These are phyloP conservation scores for Dreissena rostriformis DNA, from an alignment of 1,140 invertebrate genomes.

Conservation along the genomic window DNA sequence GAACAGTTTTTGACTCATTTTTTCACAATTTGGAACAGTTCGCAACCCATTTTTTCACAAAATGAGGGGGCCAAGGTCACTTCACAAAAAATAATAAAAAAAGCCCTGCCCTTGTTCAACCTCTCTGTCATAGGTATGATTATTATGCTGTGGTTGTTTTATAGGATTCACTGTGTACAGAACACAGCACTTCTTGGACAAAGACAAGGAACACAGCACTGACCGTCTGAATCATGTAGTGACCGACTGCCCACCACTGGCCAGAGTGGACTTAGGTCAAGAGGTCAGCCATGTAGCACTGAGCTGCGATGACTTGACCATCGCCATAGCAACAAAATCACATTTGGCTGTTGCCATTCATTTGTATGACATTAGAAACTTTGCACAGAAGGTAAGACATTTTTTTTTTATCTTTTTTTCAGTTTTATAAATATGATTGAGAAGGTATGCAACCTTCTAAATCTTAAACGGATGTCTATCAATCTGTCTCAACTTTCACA, in stretches of 20 bases:
- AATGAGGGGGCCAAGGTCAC: too few relatives aligned
- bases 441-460: not conserved
- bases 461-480: not conserved
- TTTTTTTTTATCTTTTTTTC: too few relatives aligned
- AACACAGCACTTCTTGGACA: constrained; percentile 81
- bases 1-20: too few relatives aligned
- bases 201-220: constrained; percentile 60
- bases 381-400: constrained; percentile 83
- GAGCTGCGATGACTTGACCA: constrained; percentile 84
- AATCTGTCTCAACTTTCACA: too few relatives aligned
- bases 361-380: constrained; percentile 85
- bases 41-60: too few relatives aligned
- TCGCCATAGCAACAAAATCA: constrained; percentile 84
- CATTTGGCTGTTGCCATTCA: constrained; percentile 81
- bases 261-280: constrained; percentile 80
- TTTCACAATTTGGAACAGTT: too few relatives aligned
- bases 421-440: not conserved
- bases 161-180: constrained; percentile 77
- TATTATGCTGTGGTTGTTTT: constrained; percentile 37
- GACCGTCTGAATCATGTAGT: constrained; percentile 64
- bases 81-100: too few relatives aligned
- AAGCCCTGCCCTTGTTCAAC: too few relatives aligned
- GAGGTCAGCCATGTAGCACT: constrained; percentile 83
- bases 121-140: too few relatives aligned
- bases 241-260: constrained; percentile 79